Evolutionary conservation across 2,888 invertebrate species (phyloP), one percentile per base, ranked within the genome.

Genomic region (Dynastes tityus): DNA sequence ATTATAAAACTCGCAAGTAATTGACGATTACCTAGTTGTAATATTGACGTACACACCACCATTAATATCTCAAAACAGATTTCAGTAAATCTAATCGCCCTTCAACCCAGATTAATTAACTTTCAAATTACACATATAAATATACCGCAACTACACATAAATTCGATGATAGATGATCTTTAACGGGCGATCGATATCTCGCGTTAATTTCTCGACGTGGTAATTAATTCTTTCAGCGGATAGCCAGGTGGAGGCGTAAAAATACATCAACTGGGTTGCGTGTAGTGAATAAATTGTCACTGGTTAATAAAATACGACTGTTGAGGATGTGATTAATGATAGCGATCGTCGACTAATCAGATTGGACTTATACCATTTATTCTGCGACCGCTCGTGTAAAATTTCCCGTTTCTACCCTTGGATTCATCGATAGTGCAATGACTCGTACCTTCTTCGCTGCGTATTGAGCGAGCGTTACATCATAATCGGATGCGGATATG

Each of bases 231-330:
- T 68, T 68, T 11, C 13, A 13, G 29, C 29, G 68, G 27, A 68
- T 51, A 22, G 51, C 27, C 13, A 49, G 27, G 51, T 51, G 1
- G 29, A 49, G 51, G 68, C 65, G 68, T 29, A 68, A 61, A 55
- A 58, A 61, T 55, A 53, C 55, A 55, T 74, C 61, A 9, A 40
- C 68, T 27, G 45, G 45, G 45, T 58, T 45, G 76, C 76, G 53
- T 68, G 53, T n/a, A 49, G 3, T 65, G 68, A 77, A 77, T 77
- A 77, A 58, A 77, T 77, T 68, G 76, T 49, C 67, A 22, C 29
- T 45, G 53, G 58, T 55, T 77, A 77, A 77, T 77, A 77, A 68
- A 61, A 68, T 77, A 68, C 58, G 67, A 77, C 65, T 77, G 76
- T 58, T 37, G 68, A 68, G 68, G 51, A 22, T 67, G 76, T 68